These are phyloP conservation scores for Brenthis daphne DNA, from an alignment of 2,888 invertebrate species.

Conservation along the genomic window DNA sequence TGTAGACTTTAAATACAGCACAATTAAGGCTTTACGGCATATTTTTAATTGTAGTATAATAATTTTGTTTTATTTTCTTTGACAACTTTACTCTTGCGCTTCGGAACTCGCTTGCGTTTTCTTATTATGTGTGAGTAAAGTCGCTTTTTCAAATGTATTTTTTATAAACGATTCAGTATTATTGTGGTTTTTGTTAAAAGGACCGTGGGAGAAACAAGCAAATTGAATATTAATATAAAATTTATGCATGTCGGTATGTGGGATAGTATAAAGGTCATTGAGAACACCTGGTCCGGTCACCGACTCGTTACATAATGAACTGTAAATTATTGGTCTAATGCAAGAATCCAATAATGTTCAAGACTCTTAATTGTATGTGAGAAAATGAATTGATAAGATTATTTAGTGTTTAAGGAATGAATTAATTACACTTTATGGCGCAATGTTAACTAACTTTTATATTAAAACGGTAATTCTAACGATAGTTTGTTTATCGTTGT, in stretches of 20 bases:
- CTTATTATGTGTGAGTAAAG: constrained; percentile 14
- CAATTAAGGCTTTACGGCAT: neutral
- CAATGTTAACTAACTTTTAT: constrained; percentile 9
- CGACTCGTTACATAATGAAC: constrained; percentile 31
- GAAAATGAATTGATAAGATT: constrained; percentile 12
- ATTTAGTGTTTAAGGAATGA: constrained; percentile 1
- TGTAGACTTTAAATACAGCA: neutral
- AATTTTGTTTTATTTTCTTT: constrained; percentile 6
- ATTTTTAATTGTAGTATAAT: constrained; percentile 2
- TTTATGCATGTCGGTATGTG: constrained; percentile 58
- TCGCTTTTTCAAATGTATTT: constrained; percentile 24
- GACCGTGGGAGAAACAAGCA: constrained; percentile 74
- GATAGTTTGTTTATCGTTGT: constrained; percentile 11
- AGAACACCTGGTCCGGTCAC: constrained; percentile 62
- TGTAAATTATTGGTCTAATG: constrained; percentile 12
- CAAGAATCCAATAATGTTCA: constrained; percentile 1
- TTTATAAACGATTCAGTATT: constrained; percentile 4
- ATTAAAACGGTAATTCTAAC: constrained; percentile 5
- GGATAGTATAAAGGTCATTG: constrained; percentile 56
- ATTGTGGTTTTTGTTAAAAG: constrained; percentile 42
- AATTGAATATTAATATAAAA: constrained; percentile 75
- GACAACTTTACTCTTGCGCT: constrained; percentile 2
- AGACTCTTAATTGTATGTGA: constrained; percentile 13
- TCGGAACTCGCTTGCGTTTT: neutral
- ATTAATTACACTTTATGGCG: constrained; percentile 22